Percentiles rank a stretch among this genome's conserved stretches.
Evolutionary conservation across 2,797 vertebrate genomes (phyloP).

Genomic region (Pangasius sanitwongsei): DNA sequence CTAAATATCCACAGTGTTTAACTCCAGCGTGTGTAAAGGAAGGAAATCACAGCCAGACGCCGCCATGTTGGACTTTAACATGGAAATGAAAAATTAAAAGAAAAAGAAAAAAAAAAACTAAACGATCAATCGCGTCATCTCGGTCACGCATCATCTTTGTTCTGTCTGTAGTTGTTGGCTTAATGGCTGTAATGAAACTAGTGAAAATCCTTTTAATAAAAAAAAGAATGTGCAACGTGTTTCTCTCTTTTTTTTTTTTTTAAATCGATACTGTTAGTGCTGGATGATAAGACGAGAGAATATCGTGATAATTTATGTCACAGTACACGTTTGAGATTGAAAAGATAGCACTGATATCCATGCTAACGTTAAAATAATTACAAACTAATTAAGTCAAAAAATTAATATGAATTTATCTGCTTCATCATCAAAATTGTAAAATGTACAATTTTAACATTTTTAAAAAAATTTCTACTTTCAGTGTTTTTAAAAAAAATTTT

Average conservation of each 20-base stretch:
- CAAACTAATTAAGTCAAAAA: not conserved
- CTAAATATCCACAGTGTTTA: conserved; percentile 61
- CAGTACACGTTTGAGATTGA: not conserved
- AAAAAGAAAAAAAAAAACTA: conserved; percentile 10
- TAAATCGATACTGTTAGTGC: not conserved
- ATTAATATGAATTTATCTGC: not conserved
- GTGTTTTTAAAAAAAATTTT: too few relatives aligned
- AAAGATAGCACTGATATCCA: not conserved
- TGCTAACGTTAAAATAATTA: not conserved
- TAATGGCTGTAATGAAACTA: conserved; percentile 73
- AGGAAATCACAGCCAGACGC: conserved; percentile 50
- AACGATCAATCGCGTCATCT: conserved; percentile 48
- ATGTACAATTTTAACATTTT: too few relatives aligned
- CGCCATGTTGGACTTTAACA: conserved; percentile 34
- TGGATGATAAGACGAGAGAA: not conserved
- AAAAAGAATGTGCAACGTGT: conserved; percentile 28
- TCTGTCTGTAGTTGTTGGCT: conserved; percentile 75
- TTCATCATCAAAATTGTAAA: not conserved
- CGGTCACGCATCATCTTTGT: conserved; percentile 70
- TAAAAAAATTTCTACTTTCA: too few relatives aligned
- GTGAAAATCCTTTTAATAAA: conserved; percentile 71
- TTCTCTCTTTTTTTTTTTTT: too few relatives aligned
- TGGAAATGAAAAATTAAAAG: conserved; percentile 21
- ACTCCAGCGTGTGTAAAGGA: conserved; percentile 60
- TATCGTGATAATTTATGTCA: not conserved